These are phyloP conservation scores for Linepithema humile DNA, from an alignment of 1,140 invertebrate species.

Conservation along the genomic window DNA sequence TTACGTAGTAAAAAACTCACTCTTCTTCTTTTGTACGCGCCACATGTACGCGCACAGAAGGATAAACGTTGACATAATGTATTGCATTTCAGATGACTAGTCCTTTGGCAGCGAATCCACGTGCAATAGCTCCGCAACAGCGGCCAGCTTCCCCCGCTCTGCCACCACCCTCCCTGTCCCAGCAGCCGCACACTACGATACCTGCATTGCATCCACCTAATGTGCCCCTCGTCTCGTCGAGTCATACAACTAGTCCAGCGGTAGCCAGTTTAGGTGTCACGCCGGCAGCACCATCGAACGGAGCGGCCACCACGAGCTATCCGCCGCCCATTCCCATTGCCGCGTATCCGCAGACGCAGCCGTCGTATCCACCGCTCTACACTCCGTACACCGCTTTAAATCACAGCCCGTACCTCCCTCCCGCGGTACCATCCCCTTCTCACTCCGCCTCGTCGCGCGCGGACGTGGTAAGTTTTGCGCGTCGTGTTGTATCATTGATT, in stretches of 20 bases:
- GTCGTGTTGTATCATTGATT: neutral
- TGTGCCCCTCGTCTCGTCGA: constrained; percentile 85
- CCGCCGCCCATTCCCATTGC: constrained; percentile 84
- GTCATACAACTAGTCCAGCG: constrained; percentile 85
- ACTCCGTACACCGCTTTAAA: constrained; percentile 89
- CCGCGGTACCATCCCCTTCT: constrained; percentile 86
- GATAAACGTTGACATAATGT: neutral
- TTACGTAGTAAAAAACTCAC: neutral
- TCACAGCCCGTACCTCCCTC: constrained; percentile 87
- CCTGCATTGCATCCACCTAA: constrained; percentile 85
- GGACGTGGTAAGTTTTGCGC: constrained; percentile 84
- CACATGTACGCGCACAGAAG: no score
- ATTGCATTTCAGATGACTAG: constrained; percentile 82
- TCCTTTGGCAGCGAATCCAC: constrained; percentile 84
- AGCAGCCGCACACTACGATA: constrained; percentile 83
- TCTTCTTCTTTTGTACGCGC: neutral
- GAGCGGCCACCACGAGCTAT: constrained; percentile 83
- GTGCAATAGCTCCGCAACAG: constrained; percentile 84
- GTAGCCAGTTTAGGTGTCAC: constrained; percentile 85
- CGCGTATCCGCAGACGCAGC: constrained; percentile 86
- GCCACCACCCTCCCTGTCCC: constrained; percentile 81
- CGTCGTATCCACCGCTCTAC: constrained; percentile 89
- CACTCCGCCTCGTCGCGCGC: constrained; percentile 87
- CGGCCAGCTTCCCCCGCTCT: constrained; percentile 81
- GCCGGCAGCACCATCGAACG: constrained; percentile 84